Conservation (phyloP, 2,888 invertebrate genomes). For the Pyrocoelia pectoralis region DNA sequence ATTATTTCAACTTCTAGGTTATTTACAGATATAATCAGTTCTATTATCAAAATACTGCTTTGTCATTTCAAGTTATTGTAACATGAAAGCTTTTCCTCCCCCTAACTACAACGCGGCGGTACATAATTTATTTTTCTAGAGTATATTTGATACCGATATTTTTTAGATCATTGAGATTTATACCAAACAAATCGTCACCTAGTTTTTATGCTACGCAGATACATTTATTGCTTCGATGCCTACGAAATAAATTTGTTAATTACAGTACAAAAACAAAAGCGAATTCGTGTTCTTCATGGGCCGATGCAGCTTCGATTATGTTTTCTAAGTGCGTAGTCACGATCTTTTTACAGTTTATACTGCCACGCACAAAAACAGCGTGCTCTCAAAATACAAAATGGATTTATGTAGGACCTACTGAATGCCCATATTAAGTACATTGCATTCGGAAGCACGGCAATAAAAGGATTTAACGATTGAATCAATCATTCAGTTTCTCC, state of each 20-base stretch:
- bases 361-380: constrained; percentile 32
- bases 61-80: background rate
- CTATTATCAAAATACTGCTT: background rate
- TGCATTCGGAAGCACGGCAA: background rate
- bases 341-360: constrained; percentile 28
- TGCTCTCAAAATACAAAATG: constrained; percentile 20
- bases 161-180: too few species aligned
- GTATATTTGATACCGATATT: too few species aligned
- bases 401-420: background rate
- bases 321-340: constrained; percentile 31
- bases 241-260: constrained; percentile 34
- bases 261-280: constrained; percentile 28
- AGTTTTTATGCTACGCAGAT: background rate
- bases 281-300: constrained; percentile 33
- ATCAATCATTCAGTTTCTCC: background rate
- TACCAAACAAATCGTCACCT: too few species aligned
- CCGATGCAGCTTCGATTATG: constrained; percentile 26
- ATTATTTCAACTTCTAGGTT: background rate
- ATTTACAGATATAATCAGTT: background rate
- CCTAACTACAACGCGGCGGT: too few species aligned
- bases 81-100: too few species aligned
- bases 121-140: too few species aligned
- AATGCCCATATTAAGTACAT: background rate
- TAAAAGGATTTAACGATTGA: background rate
- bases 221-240: constrained; percentile 27